Conservation (phyloP, 30 jellyfish, hydroid and myxozoan genomes). For the Mastigias papua region DNA sequence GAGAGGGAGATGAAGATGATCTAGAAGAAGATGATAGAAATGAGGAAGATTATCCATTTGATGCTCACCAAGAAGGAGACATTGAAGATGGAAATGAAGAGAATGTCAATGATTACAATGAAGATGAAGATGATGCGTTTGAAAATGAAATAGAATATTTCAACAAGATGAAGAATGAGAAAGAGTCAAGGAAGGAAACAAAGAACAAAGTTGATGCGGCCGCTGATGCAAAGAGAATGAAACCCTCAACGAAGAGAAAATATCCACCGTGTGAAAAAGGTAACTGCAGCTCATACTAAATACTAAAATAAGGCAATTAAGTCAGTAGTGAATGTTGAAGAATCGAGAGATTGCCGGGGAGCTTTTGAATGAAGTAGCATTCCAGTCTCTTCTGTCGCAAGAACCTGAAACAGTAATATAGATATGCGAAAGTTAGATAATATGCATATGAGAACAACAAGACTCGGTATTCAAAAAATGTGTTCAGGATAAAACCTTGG, state of each 20-base stretch:
- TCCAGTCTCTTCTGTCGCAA: too few relatives aligned
- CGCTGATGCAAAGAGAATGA: neutral
- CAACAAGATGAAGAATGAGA: neutral
- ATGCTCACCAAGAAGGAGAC: neutral
- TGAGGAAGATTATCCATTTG: neutral
- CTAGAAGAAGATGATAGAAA: neutral
- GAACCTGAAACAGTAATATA: too few relatives aligned
- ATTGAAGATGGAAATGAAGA: neutral
- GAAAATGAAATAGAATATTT: neutral
- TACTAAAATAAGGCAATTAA: too few relatives aligned
- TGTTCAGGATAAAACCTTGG: too few relatives aligned
- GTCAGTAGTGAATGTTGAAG: too few relatives aligned
- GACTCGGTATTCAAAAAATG: too few relatives aligned
- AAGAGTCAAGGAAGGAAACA: neutral
- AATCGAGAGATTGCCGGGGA: too few relatives aligned
- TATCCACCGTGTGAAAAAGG: conserved; percentile 22
- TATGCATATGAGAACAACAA: too few relatives aligned
- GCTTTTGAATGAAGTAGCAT: too few relatives aligned
- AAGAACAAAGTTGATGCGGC: neutral
- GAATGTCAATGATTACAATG: neutral
- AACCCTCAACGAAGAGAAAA: neutral
- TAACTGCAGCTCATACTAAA: too few relatives aligned
- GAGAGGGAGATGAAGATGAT: neutral
- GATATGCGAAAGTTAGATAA: too few relatives aligned
- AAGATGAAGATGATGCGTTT: neutral